phyloP scores from a whole-genome alignment of 2,113 vertebrate species.

The Phocoena phocoena region DNA sequence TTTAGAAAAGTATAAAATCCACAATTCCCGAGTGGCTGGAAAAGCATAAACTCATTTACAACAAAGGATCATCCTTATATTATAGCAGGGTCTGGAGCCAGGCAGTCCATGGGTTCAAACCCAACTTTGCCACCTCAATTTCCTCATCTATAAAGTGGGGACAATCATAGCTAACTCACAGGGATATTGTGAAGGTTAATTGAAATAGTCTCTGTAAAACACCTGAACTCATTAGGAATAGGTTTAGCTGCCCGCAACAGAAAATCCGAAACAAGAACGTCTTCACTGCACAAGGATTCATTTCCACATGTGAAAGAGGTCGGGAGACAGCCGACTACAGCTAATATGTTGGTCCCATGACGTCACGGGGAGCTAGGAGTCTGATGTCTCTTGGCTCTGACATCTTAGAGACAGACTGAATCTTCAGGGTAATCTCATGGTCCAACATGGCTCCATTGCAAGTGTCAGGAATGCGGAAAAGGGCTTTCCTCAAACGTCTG shows the following conservation, averaged over 20 bases:
- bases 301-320: background rate
- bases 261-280: conserved; percentile 4
- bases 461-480: background rate
- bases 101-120: background rate
- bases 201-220: background rate
- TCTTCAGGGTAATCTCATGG: background rate
- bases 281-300: background rate
- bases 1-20: background rate
- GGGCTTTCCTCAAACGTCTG: background rate
- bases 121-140: background rate
- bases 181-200: background rate
- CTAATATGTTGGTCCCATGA: background rate
- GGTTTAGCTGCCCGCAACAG: background rate
- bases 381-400: background rate
- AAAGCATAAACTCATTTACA: background rate
- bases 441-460: background rate
- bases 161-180: background rate
- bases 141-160: background rate
- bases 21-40: background rate
- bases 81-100: background rate
- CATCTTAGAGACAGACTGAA: background rate
- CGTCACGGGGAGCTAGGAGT: background rate
- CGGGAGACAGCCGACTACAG: background rate
- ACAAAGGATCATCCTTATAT: background rate
- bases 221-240: background rate